Conservation (phyloP, 2,888 invertebrate genomes). For the Cynaeus angustus region DNA sequence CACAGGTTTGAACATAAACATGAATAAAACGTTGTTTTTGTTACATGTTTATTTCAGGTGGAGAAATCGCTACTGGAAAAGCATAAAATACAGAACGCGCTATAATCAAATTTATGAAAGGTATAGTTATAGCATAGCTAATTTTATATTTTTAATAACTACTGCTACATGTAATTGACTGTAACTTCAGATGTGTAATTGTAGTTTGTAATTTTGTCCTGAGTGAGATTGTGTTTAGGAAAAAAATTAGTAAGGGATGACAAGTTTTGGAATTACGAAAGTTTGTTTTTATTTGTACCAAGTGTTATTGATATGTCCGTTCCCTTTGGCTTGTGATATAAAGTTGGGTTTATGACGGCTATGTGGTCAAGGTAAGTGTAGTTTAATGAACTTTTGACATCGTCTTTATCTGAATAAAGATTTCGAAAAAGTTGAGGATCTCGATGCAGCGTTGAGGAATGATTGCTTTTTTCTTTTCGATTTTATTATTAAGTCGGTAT, state of each 20-base stretch:
- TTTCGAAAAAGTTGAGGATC: neutral
- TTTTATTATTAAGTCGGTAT: slow-evolving; percentile 9
- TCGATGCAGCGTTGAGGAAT: neutral
- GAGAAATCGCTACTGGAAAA: neutral
- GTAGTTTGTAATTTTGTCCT: too few species aligned
- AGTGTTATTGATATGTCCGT: neutral
- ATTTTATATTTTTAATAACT: too few species aligned
- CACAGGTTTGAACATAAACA: neutral
- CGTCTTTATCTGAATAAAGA: neutral
- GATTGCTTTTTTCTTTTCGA: slow-evolving; percentile 4
- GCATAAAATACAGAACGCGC: neutral
- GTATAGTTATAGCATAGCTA: too few species aligned
- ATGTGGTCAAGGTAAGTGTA: slow-evolving; percentile 4
- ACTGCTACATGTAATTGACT: too few species aligned
- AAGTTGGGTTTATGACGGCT: neutral
- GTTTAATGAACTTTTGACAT: slow-evolving; percentile 4
- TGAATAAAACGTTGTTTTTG: neutral
- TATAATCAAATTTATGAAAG: too few species aligned
- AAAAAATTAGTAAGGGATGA: too few species aligned
- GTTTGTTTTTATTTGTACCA: neutral
- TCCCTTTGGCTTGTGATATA: neutral
- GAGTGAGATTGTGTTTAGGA: too few species aligned
- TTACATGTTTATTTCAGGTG: slow-evolving; percentile 2
- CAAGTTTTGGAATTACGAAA: too few species aligned
- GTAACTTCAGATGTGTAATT: too few species aligned